Evolutionary conservation across 2,113 vertebrate genomes (phyloP).

Genomic region (Misgurnus anguillicaudatus): DNA sequence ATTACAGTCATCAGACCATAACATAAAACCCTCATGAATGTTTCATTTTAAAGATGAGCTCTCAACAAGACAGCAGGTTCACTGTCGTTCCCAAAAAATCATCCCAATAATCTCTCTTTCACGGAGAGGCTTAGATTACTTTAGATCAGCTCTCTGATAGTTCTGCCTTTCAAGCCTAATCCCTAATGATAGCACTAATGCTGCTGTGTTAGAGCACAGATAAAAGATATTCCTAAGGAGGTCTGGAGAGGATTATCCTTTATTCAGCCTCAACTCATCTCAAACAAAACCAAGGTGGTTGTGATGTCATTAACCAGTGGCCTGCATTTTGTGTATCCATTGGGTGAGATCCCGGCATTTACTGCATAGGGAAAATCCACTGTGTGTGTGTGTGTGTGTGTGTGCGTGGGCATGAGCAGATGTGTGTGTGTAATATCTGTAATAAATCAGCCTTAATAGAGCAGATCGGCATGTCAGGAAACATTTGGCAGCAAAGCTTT

Average conservation of each 20-base stretch:
- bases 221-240: slow-evolving; percentile 32
- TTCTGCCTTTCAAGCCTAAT: slow-evolving; percentile 41
- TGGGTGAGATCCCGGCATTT: slow-evolving; percentile 12
- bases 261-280: slow-evolving; percentile 27
- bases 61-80: slow-evolving; percentile 16
- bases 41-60: slow-evolving; percentile 25
- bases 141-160: slow-evolving; percentile 24
- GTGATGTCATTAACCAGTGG: slow-evolving; percentile 7
- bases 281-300: slow-evolving; percentile 11
- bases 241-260: slow-evolving; percentile 25
- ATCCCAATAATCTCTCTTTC: slow-evolving; percentile 13
- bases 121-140: slow-evolving; percentile 25
- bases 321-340: not conserved
- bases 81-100: slow-evolving; percentile 7
- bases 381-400: not conserved
- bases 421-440: slow-evolving; percentile 41
- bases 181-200: slow-evolving; percentile 32
- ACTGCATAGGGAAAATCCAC: not conserved
- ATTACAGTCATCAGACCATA: slow-evolving; percentile 20
- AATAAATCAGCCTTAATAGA: slow-evolving; percentile 52
- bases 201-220: slow-evolving; percentile 22
- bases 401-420: slow-evolving; percentile 29
- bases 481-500: slow-evolving; percentile 45
- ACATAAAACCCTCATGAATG: slow-evolving; percentile 27
- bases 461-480: slow-evolving; percentile 38